These are phyloP conservation scores for Microctonus brassicae DNA, from an alignment of 2,888 invertebrate species.

Conservation along the genomic window DNA sequence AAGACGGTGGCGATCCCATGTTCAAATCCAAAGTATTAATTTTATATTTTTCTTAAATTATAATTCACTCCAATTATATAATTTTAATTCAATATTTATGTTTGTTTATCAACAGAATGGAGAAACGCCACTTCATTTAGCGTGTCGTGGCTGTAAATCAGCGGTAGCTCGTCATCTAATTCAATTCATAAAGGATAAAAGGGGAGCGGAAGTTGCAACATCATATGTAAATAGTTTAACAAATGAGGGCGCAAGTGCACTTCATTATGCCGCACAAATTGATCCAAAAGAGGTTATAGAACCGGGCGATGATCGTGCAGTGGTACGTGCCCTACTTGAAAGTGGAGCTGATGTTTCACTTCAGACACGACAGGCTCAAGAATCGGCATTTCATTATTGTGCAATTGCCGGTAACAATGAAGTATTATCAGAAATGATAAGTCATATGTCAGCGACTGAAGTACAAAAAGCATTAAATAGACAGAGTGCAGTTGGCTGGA, in stretches of 20 bases:
- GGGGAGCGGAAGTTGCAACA: constrained; percentile 84
- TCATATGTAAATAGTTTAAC: constrained; percentile 89
- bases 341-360: constrained; percentile 91
- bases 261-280: constrained; percentile 95
- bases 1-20: constrained; percentile 95
- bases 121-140: constrained; percentile 96
- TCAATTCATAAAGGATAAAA: constrained; percentile 82
- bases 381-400: constrained; percentile 96
- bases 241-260: constrained; percentile 92
- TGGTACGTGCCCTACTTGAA: constrained; percentile 89
- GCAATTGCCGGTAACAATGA: constrained; percentile 97
- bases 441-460: constrained; percentile 89
- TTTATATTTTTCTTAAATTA: constrained; percentile 17
- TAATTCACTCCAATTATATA: background rate
- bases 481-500: constrained; percentile 96
- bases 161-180: constrained; percentile 91
- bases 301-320: constrained; percentile 84
- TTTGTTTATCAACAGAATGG: constrained; percentile 83
- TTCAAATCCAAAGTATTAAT: constrained; percentile 90
- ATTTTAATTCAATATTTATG: too few relatives aligned
- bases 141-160: constrained; percentile 87
- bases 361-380: constrained; percentile 87
- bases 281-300: constrained; percentile 83
- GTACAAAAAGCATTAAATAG: constrained; percentile 95
- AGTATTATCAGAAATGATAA: constrained; percentile 93